Evolutionary conservation across 2,888 invertebrate species (phyloP).

Genomic region (Drosophila limbata): DNA sequence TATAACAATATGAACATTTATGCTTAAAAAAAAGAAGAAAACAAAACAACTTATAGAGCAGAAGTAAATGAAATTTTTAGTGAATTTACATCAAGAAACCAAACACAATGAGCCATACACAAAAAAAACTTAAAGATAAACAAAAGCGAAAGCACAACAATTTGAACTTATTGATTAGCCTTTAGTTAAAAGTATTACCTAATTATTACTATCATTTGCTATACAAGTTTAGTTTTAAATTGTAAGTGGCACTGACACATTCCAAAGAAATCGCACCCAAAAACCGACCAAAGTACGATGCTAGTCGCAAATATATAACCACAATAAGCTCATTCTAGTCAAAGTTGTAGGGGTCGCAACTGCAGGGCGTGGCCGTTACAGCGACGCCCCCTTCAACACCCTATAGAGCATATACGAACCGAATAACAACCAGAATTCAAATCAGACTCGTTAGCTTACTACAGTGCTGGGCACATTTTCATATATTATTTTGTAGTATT

Average conservation of each 20-base stretch:
- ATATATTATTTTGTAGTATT: conserved; percentile 75
- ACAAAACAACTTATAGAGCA: conserved; percentile 46
- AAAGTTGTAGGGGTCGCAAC: conserved; percentile 25
- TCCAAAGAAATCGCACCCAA: conserved; percentile 37
- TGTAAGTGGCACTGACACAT: conserved; percentile 51
- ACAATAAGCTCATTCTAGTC: conserved; percentile 50
- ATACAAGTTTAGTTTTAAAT: conserved; percentile 54
- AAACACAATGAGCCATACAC: conserved; percentile 29
- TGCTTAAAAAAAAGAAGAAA: conserved; percentile 30
- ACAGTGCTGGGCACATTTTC: conserved; percentile 23
- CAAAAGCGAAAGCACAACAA: conserved; percentile 44
- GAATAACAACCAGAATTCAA: conserved; percentile 21
- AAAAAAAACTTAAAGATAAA: conserved; percentile 33
- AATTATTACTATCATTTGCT: conserved; percentile 23
- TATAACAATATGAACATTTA: conserved; percentile 57
- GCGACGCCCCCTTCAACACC: conserved; percentile 16
- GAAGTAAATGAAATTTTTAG: conserved; percentile 72
- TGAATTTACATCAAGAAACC: conserved; percentile 74
- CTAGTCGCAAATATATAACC: conserved; percentile 51
- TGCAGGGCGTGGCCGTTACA: conserved; percentile 43
- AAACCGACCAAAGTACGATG: conserved; percentile 61
- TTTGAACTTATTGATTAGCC: conserved; percentile 49
- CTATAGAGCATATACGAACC: conserved; percentile 40
- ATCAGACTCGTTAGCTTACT: conserved; percentile 19
- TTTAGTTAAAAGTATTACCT: conserved; percentile 45